Conservation (phyloP, 2,797 vertebrate species). For the Dendrocincla tyrannina region DNA sequence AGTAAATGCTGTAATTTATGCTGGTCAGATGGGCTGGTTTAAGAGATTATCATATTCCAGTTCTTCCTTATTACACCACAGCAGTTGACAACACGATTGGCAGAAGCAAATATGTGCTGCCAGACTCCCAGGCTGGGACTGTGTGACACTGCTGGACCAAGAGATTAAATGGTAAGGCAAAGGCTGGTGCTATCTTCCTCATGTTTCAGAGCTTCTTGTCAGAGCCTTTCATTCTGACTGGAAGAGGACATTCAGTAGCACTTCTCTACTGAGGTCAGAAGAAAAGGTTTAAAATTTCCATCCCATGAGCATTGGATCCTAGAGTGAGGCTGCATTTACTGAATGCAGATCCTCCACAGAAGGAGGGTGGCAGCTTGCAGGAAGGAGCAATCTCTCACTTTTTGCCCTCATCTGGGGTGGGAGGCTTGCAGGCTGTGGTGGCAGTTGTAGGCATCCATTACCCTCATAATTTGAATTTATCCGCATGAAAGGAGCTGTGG, state of each 20-base stretch:
- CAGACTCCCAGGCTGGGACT: background rate
- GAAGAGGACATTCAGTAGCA: background rate
- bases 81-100: background rate
- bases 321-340: background rate
- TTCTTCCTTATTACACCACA: background rate
- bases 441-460: background rate
- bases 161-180: background rate
- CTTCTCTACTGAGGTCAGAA: background rate
- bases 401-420: background rate
- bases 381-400: background rate
- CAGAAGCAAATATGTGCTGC: background rate
- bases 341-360: background rate
- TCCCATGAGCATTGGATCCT: background rate
- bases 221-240: background rate
- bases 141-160: background rate
- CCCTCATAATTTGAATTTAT: background rate
- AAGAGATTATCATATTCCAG: background rate
- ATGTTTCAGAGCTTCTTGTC: background rate
- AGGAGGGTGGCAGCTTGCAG: background rate
- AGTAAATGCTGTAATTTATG: background rate
- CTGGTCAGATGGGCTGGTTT: background rate
- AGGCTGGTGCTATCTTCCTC: background rate
- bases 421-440: background rate
- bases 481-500: background rate
- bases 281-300: background rate